Conservation (phyloP, 2,113 vertebrate genomes). For the Crocuta crocuta region DNA sequence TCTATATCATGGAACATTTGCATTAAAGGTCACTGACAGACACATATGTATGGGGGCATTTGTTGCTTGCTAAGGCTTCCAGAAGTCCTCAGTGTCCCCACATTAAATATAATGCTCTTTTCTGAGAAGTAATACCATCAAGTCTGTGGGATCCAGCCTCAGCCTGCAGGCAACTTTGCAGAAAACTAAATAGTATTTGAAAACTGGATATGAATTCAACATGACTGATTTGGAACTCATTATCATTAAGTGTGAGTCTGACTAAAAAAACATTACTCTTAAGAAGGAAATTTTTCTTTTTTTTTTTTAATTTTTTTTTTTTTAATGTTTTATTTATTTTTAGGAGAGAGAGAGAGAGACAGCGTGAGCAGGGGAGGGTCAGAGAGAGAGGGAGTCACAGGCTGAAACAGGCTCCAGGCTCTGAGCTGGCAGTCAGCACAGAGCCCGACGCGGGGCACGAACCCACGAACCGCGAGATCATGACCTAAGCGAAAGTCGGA, state of each 20-base stretch:
- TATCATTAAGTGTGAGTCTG: background rate
- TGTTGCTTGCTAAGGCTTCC: background rate
- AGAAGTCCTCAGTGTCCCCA: background rate
- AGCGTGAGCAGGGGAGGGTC: too few relatives aligned
- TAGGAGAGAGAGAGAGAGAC: too few relatives aligned
- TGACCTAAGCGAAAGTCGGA: too few relatives aligned
- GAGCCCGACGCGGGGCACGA: too few relatives aligned
- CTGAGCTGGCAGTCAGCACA: too few relatives aligned
- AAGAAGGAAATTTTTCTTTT: background rate
- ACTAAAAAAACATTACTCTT: background rate
- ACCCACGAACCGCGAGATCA: too few relatives aligned
- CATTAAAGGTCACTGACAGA: background rate
- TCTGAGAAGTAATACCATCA: background rate
- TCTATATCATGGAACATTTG: background rate
- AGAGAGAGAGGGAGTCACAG: too few relatives aligned
- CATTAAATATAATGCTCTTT: background rate
- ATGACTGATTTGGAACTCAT: background rate
- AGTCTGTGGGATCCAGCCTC: background rate
- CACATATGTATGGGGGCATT: background rate
- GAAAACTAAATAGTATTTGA: background rate
- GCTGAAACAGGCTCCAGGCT: too few relatives aligned
- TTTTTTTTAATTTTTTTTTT: too few relatives aligned
- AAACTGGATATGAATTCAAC: conserved; percentile 5
- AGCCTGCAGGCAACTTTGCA: background rate
- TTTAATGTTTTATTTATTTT: too few relatives aligned